Evolutionary conservation across 2,888 invertebrate species (phyloP).

Genomic region (Pollenia amentaria): DNA sequence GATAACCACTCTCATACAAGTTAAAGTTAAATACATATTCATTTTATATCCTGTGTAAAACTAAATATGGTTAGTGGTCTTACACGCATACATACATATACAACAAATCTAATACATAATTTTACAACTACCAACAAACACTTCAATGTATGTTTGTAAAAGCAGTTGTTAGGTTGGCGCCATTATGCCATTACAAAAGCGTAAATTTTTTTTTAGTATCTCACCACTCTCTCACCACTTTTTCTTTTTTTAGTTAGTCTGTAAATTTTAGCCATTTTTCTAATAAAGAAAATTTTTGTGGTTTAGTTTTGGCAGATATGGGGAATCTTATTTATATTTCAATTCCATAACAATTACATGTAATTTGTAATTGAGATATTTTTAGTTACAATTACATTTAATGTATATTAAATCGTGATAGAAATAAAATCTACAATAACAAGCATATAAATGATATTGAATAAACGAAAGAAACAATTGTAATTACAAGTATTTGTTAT

Average conservation of each 20-base stretch:
- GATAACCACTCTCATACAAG: constrained; percentile 41
- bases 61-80: constrained; percentile 35
- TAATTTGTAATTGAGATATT: no score
- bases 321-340: no score
- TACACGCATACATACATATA: background rate
- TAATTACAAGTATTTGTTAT: no score
- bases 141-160: background rate
- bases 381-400: no score
- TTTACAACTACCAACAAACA: background rate
- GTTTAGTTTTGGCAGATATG: constrained; percentile 6
- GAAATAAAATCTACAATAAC: no score
- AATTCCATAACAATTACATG: no score
- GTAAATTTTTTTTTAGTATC: constrained; percentile 36
- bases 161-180: constrained; percentile 55
- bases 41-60: constrained; percentile 48
- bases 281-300: constrained; percentile 41
- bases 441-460: no score
- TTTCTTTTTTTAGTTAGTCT: no score
- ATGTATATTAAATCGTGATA: no score
- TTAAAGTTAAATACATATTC: constrained; percentile 65
- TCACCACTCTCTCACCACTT: background rate
- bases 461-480: no score
- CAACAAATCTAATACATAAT: background rate
- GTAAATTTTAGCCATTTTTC: constrained; percentile 39
- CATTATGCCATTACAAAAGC: constrained; percentile 44